phyloP scores from a whole-genome alignment of 2,888 invertebrate genomes.

The Eristalis tenax region DNA sequence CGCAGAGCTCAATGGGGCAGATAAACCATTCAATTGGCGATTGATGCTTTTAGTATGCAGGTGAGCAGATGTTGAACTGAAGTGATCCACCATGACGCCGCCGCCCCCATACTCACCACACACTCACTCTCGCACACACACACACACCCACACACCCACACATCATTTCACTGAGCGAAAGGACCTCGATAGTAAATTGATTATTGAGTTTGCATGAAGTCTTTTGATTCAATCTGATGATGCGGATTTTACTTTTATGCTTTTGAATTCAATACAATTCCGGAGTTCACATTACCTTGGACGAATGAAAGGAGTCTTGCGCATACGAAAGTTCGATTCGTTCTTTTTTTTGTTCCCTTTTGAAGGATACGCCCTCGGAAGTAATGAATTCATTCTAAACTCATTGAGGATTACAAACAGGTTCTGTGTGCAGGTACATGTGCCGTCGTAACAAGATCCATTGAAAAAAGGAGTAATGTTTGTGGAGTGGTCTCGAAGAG shows the following conservation, averaged over 20 bases:
- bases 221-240: conserved; percentile 10
- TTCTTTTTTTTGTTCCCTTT: background rate
- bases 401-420: background rate
- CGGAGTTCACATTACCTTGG: background rate
- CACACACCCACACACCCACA: background rate
- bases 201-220: conserved; percentile 33
- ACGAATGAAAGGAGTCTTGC: background rate
- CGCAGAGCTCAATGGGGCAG: conserved; percentile 48
- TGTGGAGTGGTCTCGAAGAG: background rate
- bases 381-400: background rate
- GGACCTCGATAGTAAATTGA: conserved; percentile 26
- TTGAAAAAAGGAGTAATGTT: background rate
- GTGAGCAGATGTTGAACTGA: conserved; percentile 49
- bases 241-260: conserved; percentile 29
- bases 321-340: background rate
- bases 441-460: background rate
- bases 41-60: conserved; percentile 65
- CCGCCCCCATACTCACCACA: no score
- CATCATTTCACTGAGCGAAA: conserved; percentile 34
- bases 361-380: background rate
- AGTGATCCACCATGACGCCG: conserved; percentile 34
- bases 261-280: conserved; percentile 32
- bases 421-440: background rate
- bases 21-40: conserved; percentile 66
- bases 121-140: no score